A percentile compares a stretch with the other conserved stretches of the same genome.
Conservation (phyloP, 2,797 vertebrate genomes). For the Semotilus atromaculatus region DNA sequence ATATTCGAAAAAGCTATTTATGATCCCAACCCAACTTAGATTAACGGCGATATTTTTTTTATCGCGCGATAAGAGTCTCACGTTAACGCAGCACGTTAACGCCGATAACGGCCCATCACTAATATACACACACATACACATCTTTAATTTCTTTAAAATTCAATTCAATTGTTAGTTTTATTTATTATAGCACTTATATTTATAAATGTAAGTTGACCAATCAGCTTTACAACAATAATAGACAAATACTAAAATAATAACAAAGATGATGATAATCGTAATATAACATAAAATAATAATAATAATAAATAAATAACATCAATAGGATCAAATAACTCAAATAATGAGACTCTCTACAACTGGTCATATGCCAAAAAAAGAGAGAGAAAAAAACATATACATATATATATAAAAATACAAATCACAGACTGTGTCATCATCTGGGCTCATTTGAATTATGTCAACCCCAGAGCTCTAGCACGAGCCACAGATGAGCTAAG, state of each 20-base stretch:
- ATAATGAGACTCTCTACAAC: not conserved
- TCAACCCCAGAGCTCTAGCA: constrained; percentile 3
- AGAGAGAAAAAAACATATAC: not conserved
- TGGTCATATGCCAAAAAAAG: not conserved
- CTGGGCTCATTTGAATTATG: constrained; percentile 3
- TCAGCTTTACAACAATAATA: not conserved
- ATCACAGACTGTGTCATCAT: not conserved
- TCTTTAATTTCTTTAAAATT: not conserved
- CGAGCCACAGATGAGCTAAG: not conserved
- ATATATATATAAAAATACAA: not conserved
- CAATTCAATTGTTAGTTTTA: not conserved
- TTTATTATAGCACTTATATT: not conserved
- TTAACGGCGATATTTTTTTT: too few relatives aligned
- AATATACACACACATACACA: too few relatives aligned
- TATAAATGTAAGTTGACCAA: not conserved
- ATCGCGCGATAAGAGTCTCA: too few relatives aligned
- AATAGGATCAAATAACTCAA: not conserved
- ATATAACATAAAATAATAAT: not conserved
- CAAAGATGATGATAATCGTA: not conserved
- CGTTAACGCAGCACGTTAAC: too few relatives aligned
- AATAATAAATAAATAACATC: not conserved
- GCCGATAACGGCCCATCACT: too few relatives aligned
- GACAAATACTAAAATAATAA: not conserved
- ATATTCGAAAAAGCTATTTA: too few relatives aligned
- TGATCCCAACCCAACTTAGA: too few relatives aligned